Evolutionary conservation across 2,888 invertebrate species (phyloP).

Genomic region (Tenthredo distinguenda): DNA sequence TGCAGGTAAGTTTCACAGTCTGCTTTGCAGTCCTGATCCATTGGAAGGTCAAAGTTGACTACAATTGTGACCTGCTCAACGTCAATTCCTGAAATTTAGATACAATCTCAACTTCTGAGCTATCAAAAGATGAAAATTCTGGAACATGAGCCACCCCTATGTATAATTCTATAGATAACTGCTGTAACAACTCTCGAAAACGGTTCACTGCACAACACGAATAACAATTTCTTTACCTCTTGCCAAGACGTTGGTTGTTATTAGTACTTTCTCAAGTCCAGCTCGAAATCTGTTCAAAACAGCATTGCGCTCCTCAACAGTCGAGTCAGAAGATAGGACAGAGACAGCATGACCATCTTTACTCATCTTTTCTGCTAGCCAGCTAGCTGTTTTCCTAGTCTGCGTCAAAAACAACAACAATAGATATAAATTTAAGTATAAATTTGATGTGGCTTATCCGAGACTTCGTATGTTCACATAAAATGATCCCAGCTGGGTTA

Average conservation of each 20-base stretch:
- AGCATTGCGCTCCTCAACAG: slow-evolving; percentile 94
- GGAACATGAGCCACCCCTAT: neutral
- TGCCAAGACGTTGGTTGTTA: slow-evolving; percentile 93
- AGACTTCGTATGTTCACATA: neutral
- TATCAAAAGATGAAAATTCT: neutral
- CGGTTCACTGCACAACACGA: neutral
- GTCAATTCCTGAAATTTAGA: slow-evolving; percentile 87
- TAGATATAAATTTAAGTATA: slow-evolving; percentile 29
- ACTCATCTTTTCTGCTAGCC: slow-evolving; percentile 94
- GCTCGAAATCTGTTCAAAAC: slow-evolving; percentile 95
- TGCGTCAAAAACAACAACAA: slow-evolving; percentile 67
- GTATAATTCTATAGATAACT: neutral
- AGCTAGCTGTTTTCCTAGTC: slow-evolving; percentile 93
- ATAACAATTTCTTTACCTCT: slow-evolving; percentile 79
- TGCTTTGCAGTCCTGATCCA: slow-evolving; percentile 89
- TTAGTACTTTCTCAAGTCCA: slow-evolving; percentile 96
- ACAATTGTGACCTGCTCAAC: slow-evolving; percentile 98
- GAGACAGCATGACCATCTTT: slow-evolving; percentile 97
- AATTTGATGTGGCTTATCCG: neutral
- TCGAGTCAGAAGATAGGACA: slow-evolving; percentile 94
- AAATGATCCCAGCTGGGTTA: neutral
- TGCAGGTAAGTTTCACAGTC: slow-evolving; percentile 99
- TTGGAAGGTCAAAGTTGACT: slow-evolving; percentile 98
- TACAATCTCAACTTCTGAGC: slow-evolving; percentile 1
- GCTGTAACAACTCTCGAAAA: neutral